phyloP scores from a whole-genome alignment of 2,888 invertebrate genomes.

The Nipponacmea schrenckii region DNA sequence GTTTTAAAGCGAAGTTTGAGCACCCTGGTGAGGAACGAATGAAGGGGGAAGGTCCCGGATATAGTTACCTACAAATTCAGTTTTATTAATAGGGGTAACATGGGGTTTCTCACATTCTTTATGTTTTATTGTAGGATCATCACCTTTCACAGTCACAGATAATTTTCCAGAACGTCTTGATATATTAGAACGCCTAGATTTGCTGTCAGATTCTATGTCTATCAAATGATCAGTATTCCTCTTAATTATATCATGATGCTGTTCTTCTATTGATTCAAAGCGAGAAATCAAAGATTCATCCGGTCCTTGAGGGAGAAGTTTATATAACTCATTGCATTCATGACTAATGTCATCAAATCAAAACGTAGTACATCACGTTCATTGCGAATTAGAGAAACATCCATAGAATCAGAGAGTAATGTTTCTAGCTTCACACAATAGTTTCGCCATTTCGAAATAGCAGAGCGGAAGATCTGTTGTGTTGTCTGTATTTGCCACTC shows the following conservation, averaged over 20 bases:
- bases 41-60: no score
- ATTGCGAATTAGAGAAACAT: background rate
- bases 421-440: background rate
- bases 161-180: background rate
- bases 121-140: no score
- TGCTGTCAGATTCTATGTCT: background rate
- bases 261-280: background rate
- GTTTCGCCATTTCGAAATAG: background rate
- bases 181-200: background rate
- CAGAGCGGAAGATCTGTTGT: background rate
- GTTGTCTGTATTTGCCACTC: background rate
- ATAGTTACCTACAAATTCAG: no score
- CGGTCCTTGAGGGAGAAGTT: no score
- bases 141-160: background rate
- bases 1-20: no score
- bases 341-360: background rate
- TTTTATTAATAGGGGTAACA: no score
- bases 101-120: no score
- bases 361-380: background rate
- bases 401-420: background rate
- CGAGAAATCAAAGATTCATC: background rate
- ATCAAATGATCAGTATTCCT: background rate
- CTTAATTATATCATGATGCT: background rate
- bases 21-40: no score
- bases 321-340: background rate